phyloP scores from a whole-genome alignment of 2,797 vertebrate species.

The Mus spretus region DNA sequence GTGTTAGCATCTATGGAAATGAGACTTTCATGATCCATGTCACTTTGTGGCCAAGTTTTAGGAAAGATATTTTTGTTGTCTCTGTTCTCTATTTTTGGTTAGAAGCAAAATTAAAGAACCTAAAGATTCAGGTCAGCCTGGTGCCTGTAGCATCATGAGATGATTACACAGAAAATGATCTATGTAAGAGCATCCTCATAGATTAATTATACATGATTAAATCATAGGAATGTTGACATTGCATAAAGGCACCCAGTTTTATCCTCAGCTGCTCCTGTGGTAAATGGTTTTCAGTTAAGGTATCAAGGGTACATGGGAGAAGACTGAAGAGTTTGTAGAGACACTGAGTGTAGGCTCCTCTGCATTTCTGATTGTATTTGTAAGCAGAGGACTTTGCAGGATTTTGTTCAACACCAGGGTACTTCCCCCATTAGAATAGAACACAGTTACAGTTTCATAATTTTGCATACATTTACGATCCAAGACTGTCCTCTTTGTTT shows the following conservation, averaged over 20 bases:
- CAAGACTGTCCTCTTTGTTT: neutral
- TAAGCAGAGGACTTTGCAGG: slow-evolving; percentile 44
- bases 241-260: neutral
- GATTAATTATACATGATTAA: slow-evolving; percentile 19
- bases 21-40: neutral
- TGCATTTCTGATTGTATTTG: neutral
- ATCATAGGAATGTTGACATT: neutral
- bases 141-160: neutral
- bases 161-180: neutral
- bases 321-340: neutral
- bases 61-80: neutral
- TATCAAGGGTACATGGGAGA: neutral
- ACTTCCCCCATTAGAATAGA: slow-evolving; percentile 10
- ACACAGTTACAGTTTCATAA: neutral
- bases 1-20: neutral
- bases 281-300: neutral
- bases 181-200: neutral
- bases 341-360: neutral
- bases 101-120: slow-evolving; percentile 14
- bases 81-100: neutral
- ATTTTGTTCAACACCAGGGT: slow-evolving; percentile 30
- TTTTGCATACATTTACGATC: neutral
- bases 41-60: neutral
- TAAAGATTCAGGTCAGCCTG: neutral
- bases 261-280: neutral